A percentile compares a stretch with the other conserved stretches of the same genome.
Conservation (phyloP, 2,797 vertebrate species). For the Dromococcyx pavoninus region DNA sequence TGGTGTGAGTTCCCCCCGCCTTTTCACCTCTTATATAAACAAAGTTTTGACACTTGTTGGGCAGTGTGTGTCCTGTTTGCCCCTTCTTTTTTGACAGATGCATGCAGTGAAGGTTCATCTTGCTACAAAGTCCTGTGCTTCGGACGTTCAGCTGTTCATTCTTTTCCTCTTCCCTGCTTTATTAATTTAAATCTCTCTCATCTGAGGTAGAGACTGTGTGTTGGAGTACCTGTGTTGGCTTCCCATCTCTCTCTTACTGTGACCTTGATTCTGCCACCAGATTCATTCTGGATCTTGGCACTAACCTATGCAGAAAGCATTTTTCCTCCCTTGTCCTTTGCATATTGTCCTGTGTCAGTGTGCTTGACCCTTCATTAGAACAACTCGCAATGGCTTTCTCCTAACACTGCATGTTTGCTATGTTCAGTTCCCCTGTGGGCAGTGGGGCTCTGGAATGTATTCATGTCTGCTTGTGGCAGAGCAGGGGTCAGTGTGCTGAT, state of each 20-base stretch:
- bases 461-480: accelerated
- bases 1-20: not conserved
- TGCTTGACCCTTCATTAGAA: accelerated
- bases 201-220: not conserved
- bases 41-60: not conserved
- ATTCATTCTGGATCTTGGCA: not conserved
- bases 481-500: not conserved
- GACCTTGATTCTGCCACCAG: not conserved
- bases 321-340: not conserved
- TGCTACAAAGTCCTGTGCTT: not conserved
- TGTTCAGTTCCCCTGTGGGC: not conserved
- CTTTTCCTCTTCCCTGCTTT: not conserved
- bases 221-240: not conserved
- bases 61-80: not conserved
- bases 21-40: not conserved
- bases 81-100: not conserved
- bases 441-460: not conserved
- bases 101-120: not conserved
- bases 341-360: accelerated
- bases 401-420: accelerated
- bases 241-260: not conserved
- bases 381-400: not conserved
- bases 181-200: not conserved
- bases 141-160: not conserved
- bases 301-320: not conserved